Percentiles rank a stretch among this genome's conserved stretches.
Conservation (phyloP, 2,888 invertebrate species). For the Myopa testacea region DNA sequence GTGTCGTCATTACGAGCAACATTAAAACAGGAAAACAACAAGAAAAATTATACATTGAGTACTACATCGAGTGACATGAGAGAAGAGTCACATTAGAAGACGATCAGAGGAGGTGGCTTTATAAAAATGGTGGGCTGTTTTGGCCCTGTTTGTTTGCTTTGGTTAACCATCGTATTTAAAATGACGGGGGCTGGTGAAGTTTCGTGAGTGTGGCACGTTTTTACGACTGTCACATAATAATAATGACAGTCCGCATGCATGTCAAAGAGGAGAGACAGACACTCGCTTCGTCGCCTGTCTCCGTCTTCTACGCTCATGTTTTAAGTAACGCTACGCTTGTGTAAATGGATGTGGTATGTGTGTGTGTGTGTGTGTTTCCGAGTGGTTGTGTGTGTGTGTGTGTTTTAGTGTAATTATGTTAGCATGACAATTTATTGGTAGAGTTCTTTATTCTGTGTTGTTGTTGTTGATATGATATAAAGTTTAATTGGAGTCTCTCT, state of each 20-base stretch:
- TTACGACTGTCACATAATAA: slow-evolving; percentile 52
- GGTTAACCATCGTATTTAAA: slow-evolving; percentile 35
- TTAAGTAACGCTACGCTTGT: too few relatives aligned
- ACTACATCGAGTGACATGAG: too few relatives aligned
- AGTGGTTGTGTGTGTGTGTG: background rate
- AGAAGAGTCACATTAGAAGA: too few relatives aligned
- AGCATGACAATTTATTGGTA: slow-evolving; percentile 27
- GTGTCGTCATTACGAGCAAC: too few relatives aligned
- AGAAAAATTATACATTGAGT: too few relatives aligned
- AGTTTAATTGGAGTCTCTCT: slow-evolving; percentile 37
- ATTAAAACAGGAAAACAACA: too few relatives aligned
- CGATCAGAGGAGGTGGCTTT: background rate
- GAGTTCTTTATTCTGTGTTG: background rate
- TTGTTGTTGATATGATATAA: slow-evolving; percentile 8
- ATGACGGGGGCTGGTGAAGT: slow-evolving; percentile 19
- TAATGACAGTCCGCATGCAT: background rate
- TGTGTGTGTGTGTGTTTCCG: background rate
- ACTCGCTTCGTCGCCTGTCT: background rate
- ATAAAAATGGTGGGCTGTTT: too few relatives aligned
- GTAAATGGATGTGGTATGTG: too few relatives aligned
- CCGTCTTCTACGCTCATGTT: background rate
- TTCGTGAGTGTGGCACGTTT: slow-evolving; percentile 40
- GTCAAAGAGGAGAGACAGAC: too few relatives aligned
- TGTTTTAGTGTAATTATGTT: slow-evolving; percentile 8
- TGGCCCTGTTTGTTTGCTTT: slow-evolving; percentile 24